These are phyloP conservation scores for Centropus unirufus DNA, from an alignment of 2,113 vertebrate genomes.

Conservation along the genomic window DNA sequence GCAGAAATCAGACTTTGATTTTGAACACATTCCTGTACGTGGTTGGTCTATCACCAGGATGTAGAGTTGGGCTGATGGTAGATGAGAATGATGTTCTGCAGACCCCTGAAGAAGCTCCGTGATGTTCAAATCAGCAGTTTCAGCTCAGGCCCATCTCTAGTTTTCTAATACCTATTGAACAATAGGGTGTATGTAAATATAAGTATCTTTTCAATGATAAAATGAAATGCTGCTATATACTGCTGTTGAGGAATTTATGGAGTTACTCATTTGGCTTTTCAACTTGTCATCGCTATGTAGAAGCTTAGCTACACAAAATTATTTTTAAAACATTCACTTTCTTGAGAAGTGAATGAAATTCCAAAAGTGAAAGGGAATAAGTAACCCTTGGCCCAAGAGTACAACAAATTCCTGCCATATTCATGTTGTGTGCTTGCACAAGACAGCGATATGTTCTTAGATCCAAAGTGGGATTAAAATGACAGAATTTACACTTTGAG, in stretches of 20 bases:
- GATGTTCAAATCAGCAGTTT: conserved; percentile 20
- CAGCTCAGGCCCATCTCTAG: conserved; percentile 44
- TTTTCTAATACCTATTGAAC: conserved; percentile 29
- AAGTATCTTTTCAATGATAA: conserved; percentile 30
- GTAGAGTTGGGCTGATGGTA: neutral
- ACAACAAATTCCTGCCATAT: neutral
- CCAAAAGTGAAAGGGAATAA: conserved; percentile 1
- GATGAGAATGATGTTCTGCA: neutral
- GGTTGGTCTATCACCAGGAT: neutral
- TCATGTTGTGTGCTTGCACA: neutral
- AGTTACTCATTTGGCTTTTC: conserved; percentile 17
- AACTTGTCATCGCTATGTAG: conserved; percentile 4
- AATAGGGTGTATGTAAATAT: conserved; percentile 38
- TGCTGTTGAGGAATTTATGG: conserved; percentile 9
- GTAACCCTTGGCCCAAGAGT: neutral
- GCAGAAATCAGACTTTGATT: conserved; percentile 3
- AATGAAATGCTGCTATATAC: conserved; percentile 64
- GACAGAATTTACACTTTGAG: conserved; percentile 1
- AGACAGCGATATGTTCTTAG: neutral
- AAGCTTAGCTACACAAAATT: conserved; percentile 4
- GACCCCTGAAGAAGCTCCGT: neutral
- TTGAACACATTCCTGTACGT: neutral
- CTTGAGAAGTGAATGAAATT: conserved; percentile 14
- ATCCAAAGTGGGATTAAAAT: conserved; percentile 38
- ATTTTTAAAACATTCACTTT: conserved; percentile 41